Conservation (phyloP, 2,113 vertebrate genomes). For the Cavia aperea region DNA sequence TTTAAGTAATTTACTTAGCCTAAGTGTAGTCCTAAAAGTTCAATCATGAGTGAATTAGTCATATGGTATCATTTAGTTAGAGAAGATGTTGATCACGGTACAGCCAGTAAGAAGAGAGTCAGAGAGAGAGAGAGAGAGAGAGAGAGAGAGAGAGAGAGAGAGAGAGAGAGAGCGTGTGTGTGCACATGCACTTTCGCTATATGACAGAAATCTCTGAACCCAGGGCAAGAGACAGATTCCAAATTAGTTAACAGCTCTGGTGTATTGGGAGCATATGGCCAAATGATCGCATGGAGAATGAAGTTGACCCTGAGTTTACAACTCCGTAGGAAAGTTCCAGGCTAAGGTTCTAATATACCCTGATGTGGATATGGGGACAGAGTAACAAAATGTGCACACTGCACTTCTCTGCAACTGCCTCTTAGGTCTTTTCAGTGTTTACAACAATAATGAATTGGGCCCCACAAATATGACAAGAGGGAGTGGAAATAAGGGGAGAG, state of each 20-base stretch:
- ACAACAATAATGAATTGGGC: neutral
- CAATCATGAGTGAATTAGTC: neutral
- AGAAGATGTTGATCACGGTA: neutral
- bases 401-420: neutral
- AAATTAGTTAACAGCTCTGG: neutral
- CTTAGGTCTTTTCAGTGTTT: neutral
- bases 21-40: neutral
- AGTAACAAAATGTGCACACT: neutral
- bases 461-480: neutral
- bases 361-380: neutral
- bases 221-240: neutral
- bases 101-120: neutral
- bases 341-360: neutral
- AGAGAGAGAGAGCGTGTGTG: neutral
- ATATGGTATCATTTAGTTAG: neutral
- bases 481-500: neutral
- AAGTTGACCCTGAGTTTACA: neutral
- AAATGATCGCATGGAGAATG: neutral
- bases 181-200: neutral
- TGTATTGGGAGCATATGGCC: neutral
- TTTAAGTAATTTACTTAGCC: neutral
- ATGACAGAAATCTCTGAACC: neutral
- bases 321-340: neutral
- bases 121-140: too few relatives aligned
- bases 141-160: too few relatives aligned